Percentiles rank a stretch among this genome's conserved stretches.
phyloP scores from a whole-genome alignment of 2,888 invertebrate genomes.

The Polymixis flavicincta region DNA sequence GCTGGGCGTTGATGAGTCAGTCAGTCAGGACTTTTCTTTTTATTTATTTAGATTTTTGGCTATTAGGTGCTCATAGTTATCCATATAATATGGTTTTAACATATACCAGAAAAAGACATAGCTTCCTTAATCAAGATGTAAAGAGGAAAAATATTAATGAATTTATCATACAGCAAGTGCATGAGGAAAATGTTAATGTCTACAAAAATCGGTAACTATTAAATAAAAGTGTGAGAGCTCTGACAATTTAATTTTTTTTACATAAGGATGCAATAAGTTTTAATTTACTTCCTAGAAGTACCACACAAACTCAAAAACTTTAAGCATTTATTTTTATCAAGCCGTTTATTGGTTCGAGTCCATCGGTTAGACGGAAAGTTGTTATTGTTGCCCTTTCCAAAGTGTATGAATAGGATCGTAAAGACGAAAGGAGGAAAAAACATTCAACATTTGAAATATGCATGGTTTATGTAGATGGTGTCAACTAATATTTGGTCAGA shows the following conservation, averaged over 20 bases:
- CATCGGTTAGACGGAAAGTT: too few species aligned
- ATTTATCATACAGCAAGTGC: conserved; percentile 14
- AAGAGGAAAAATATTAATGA: conserved; percentile 28
- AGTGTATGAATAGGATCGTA: background rate
- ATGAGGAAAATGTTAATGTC: conserved; percentile 30
- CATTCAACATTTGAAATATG: background rate
- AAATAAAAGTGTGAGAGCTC: background rate
- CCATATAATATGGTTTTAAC: background rate
- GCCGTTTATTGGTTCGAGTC: background rate
- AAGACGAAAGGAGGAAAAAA: too few species aligned
- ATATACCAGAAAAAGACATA: too few species aligned
- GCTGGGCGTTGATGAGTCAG: too few species aligned
- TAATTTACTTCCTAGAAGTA: background rate
- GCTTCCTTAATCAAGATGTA: background rate
- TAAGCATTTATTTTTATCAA: background rate
- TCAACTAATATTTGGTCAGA: background rate
- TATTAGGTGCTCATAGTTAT: background rate
- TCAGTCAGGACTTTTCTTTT: too few species aligned
- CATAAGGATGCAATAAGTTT: background rate
- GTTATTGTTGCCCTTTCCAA: background rate
- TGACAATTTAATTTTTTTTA: background rate
- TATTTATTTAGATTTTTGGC: too few species aligned
- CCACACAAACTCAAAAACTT: background rate
- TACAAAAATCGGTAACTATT: background rate
- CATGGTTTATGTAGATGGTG: background rate